Percentiles rank a stretch among this genome's conserved stretches.
These are phyloP conservation scores for Caenorhabditis macrosperma DNA, from an alignment of 2,888 invertebrate species.

Conservation along the genomic window DNA sequence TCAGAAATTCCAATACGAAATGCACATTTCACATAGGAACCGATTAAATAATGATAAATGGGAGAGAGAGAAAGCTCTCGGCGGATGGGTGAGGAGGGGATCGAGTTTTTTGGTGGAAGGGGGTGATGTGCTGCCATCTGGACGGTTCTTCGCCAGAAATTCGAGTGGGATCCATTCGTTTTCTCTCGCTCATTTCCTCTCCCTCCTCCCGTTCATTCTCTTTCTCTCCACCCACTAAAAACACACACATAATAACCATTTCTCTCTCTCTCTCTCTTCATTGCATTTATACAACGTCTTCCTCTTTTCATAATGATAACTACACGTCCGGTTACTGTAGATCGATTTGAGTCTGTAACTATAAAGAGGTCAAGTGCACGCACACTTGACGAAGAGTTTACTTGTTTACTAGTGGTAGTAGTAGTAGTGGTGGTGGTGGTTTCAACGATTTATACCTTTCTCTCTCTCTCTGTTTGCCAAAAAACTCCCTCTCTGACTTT, in stretches of 20 bases:
- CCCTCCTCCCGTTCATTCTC: not conserved
- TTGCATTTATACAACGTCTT: not conserved
- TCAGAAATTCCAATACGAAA: conserved; percentile 47
- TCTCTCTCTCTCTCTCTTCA: not conserved
- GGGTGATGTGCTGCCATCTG: conserved; percentile 35
- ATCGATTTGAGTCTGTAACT: too few relatives aligned
- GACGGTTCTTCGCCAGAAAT: conserved; percentile 14
- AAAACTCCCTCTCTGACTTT: not conserved
- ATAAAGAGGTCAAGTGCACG: too few relatives aligned
- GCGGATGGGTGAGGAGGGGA: too few relatives aligned
- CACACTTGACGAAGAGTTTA: too few relatives aligned
- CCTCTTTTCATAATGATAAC: not conserved
- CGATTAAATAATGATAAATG: conserved; percentile 59
- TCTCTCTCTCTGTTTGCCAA: not conserved
- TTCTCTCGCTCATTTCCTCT: not conserved
- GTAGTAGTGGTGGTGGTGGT: too few relatives aligned
- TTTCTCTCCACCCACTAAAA: conserved; percentile 13
- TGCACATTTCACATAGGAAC: conserved; percentile 44
- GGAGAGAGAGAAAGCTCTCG: conserved; percentile 8
- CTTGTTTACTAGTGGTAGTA: too few relatives aligned
- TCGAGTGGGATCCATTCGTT: too few relatives aligned
- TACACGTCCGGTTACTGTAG: not conserved
- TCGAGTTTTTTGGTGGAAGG: conserved; percentile 6
- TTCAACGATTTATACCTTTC: not conserved
- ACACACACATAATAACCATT: conserved; percentile 8